phyloP scores from a whole-genome alignment of 2,888 invertebrate species.

The Polydesmus complanatus region DNA sequence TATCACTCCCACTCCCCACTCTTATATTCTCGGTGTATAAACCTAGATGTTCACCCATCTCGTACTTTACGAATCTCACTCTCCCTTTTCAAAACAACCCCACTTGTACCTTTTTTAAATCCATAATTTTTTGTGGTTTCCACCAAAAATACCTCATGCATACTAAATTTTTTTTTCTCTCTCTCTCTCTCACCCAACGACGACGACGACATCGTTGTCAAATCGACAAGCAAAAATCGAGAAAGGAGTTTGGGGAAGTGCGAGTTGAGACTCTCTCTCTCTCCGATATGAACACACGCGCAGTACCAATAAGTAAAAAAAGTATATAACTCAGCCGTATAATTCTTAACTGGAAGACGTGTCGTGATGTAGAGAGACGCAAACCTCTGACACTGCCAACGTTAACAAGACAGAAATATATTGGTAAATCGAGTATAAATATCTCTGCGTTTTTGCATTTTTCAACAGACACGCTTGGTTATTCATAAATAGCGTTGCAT shows the following conservation, averaged over 20 bases:
- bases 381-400: background rate
- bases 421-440: background rate
- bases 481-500: too few relatives aligned
- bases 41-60: too few relatives aligned
- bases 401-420: background rate
- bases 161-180: background rate
- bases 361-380: too few relatives aligned
- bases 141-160: background rate
- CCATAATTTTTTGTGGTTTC: background rate
- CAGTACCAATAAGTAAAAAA: too few relatives aligned
- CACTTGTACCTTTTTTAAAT: background rate
- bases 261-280: too few relatives aligned
- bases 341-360: too few relatives aligned
- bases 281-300: too few relatives aligned
- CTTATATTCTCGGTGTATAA: too few relatives aligned
- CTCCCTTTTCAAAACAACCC: background rate
- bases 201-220: background rate
- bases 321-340: background rate
- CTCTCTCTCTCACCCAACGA: too few relatives aligned
- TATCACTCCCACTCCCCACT: too few relatives aligned
- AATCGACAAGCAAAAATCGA: background rate
- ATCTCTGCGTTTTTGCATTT: background rate
- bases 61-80: background rate
- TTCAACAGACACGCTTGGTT: background rate
- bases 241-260: too few relatives aligned